Evolutionary conservation across 2,888 invertebrate genomes (phyloP).

Genomic region (Hipparchia sbordonii): DNA sequence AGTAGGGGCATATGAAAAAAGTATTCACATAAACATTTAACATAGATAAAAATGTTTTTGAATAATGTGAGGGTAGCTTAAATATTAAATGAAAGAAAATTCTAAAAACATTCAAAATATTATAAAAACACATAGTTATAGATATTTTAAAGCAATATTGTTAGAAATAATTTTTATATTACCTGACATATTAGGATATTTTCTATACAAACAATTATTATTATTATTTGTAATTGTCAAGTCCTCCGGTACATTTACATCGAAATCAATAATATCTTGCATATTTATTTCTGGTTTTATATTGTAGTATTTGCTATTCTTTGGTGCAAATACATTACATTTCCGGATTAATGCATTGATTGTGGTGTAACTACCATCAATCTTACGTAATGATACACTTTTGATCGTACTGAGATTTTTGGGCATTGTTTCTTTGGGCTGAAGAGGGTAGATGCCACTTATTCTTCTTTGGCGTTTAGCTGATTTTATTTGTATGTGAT

Average conservation of each 20-base stretch:
- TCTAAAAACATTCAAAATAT: too few species aligned
- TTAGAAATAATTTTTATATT: neutral
- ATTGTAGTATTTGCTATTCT: constrained; percentile 23
- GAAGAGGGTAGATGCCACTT: constrained; percentile 61
- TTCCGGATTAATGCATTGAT: constrained; percentile 62
- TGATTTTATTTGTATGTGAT: constrained; percentile 32
- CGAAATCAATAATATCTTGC: constrained; percentile 48
- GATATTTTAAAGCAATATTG: neutral
- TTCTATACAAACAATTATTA: constrained; percentile 29
- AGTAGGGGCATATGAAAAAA: too few species aligned
- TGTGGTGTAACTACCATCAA: constrained; percentile 58
- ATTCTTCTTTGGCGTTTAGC: constrained; percentile 50
- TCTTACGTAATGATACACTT: constrained; percentile 50
- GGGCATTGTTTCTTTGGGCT: constrained; percentile 35
- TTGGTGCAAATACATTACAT: constrained; percentile 30
- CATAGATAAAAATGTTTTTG: too few species aligned
- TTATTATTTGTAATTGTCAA: constrained; percentile 28
- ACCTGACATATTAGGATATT: constrained; percentile 35
- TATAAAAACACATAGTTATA: too few species aligned
- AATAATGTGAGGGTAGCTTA: too few species aligned
- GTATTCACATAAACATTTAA: too few species aligned
- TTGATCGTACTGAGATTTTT: constrained; percentile 42
- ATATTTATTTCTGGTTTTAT: constrained; percentile 43
- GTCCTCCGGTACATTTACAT: constrained; percentile 33
- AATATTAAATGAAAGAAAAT: too few species aligned